Evolutionary conservation across 2,797 vertebrate genomes (phyloP).

Genomic region (Gambusia yucatana): DNA sequence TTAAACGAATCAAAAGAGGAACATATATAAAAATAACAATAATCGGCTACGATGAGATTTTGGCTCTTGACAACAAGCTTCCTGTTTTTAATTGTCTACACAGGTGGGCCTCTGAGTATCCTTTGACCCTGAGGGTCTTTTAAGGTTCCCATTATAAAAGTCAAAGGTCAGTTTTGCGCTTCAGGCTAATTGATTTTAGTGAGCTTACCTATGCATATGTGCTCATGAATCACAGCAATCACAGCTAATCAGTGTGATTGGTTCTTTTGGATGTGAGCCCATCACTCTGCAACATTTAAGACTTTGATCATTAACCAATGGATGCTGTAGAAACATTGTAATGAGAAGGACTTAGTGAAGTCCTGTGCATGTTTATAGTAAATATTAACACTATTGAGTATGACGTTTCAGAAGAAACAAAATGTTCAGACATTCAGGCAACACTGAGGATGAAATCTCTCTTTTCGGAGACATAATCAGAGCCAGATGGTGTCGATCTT

Average conservation of each 20-base stretch:
- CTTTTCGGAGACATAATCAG: constrained; percentile 75
- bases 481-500: constrained; percentile 71
- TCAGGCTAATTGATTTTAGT: constrained; percentile 65
- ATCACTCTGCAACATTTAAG: neutral
- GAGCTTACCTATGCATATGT: constrained; percentile 68
- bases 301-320: neutral
- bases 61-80: constrained; percentile 44
- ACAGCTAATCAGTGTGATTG: constrained; percentile 44
- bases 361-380: neutral
- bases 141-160: constrained; percentile 63
- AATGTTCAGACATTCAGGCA: constrained; percentile 31
- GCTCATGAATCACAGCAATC: constrained; percentile 49
- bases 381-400: neutral
- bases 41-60: constrained; percentile 23
- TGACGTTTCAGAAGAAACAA: constrained; percentile 5
- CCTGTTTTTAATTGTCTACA: constrained; percentile 72
- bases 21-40: neutral
- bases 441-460: constrained; percentile 39
- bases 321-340: neutral
- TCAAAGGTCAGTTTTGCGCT: constrained; percentile 73
- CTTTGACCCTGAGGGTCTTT: constrained; percentile 63
- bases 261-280: constrained; percentile 12
- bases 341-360: neutral
- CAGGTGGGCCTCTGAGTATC: constrained; percentile 72
- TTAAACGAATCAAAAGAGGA: constrained; percentile 8